phyloP scores from a whole-genome alignment of 2,797 vertebrate genomes.

The Silurus aristotelis region DNA sequence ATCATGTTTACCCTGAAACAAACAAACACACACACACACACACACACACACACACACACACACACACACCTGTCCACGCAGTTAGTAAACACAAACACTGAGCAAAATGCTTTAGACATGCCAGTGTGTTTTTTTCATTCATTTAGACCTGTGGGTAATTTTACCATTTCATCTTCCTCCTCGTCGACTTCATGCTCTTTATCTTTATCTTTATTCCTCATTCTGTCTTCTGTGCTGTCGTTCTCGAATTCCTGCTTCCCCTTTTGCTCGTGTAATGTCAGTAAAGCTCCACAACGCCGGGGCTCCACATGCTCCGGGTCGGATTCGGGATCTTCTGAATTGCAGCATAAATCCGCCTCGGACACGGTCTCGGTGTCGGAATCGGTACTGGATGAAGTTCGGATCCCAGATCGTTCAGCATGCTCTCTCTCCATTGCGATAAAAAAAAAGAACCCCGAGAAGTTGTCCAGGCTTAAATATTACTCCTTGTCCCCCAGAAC shows the following conservation, averaged over 20 bases:
- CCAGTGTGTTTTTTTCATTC: too few species aligned
- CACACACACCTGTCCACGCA: not conserved
- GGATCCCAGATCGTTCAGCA: slow-evolving; percentile 26
- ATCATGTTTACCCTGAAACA: too few species aligned
- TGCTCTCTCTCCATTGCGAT: slow-evolving; percentile 52
- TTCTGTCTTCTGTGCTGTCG: slow-evolving; percentile 38
- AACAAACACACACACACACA: too few species aligned
- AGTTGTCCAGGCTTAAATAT: not conserved
- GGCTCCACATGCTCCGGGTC: slow-evolving; percentile 23
- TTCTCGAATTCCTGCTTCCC: slow-evolving; percentile 37
- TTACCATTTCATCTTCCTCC: slow-evolving; percentile 75
- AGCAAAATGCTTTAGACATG: too few species aligned
- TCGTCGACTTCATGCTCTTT: slow-evolving; percentile 52
- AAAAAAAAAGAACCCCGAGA: slow-evolving; percentile 25
- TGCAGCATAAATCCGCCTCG: slow-evolving; percentile 55
- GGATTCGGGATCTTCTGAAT: slow-evolving; percentile 8
- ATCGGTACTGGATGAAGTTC: slow-evolving; percentile 58
- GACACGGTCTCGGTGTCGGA: slow-evolving; percentile 46
- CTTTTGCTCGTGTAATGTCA: slow-evolving; percentile 26
- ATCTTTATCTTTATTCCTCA: slow-evolving; percentile 46
- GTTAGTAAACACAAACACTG: not conserved
- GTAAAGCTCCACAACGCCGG: slow-evolving; percentile 30
- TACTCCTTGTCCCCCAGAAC: not conserved
- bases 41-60: too few species aligned
- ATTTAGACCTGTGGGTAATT: not conserved